Evolutionary conservation across 2,888 invertebrate species (phyloP), one percentile per base, ranked within the genome.

Genomic region (Clistopyga incitator): DNA sequence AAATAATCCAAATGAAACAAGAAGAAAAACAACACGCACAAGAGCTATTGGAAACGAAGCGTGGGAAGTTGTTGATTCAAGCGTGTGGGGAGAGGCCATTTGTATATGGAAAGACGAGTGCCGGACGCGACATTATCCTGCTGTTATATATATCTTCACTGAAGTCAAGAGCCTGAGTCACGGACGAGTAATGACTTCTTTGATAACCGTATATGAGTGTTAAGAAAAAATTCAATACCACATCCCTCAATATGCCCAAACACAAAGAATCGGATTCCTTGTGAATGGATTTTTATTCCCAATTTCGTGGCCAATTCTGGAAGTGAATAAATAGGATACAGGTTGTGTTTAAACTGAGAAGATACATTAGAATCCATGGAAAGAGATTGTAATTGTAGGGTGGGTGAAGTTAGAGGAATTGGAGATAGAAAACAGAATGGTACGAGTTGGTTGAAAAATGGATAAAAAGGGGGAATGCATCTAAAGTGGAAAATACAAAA

Each of bases 81-180:
- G 34, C 1, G 29, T n/a, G 45, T n/a, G 1, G 34, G 68, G 38
- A 67, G 72, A 52, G 82, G 70, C 78, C 70, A 76, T 70, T 71
- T 23, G 50, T 76, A 79, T 76, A 82, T 82, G 82, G 75, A 65
- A 56, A 50, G 38, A 61, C 82, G 68, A 68, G 74, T 78, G 18
- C 61, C 42, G 47, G 34, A 38, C 23, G 56, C 56, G 56, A 56
- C 56, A 25, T 25, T 56, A 15, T 15, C 56, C 23, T 25, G 23
- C 25, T 11, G 4, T 23, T 13, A 25, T 56, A 11, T 11, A 56
- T 56, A 11, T 64, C n/a, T n/a, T 10, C n/a, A 29, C 0, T 18
- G 50, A 47, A 29, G 68, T 25, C 68, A 50, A 29, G 68, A 25
- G 25, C 29, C 50, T 34, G 29, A 29, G 50, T 68, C 29, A 50